Conservation (phyloP, 2,113 vertebrate species). For the Atrichornis clamosus region DNA sequence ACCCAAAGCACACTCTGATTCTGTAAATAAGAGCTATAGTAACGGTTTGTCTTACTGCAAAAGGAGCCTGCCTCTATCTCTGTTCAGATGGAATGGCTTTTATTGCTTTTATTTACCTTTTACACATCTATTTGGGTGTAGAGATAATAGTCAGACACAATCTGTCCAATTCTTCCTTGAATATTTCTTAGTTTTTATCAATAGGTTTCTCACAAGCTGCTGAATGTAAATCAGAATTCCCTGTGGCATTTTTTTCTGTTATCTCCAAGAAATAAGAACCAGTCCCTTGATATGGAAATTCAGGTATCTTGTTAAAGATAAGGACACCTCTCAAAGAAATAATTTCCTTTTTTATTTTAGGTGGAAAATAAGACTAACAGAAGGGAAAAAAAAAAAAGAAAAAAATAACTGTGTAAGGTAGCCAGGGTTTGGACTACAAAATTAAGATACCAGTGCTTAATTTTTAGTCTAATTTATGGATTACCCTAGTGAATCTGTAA, state of each 20-base stretch:
- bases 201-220: not conserved
- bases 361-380: not conserved
- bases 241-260: not conserved
- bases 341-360: not conserved
- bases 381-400: not conserved
- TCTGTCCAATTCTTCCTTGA: not conserved
- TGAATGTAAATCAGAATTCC: not conserved
- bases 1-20: not conserved
- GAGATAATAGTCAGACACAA: not conserved
- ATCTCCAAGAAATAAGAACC: not conserved
- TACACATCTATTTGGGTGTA: not conserved
- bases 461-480: not conserved
- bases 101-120: constrained; percentile 18
- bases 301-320: not conserved
- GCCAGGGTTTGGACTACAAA: not conserved
- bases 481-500: not conserved
- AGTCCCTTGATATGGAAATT: not conserved
- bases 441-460: not conserved
- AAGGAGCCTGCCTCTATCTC: not conserved
- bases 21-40: not conserved
- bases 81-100: not conserved
- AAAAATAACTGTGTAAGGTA: not conserved
- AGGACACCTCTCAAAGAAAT: not conserved
- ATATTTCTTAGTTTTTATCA: not conserved
- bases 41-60: not conserved